These are phyloP conservation scores for Lypha dubia DNA, from an alignment of 2,888 invertebrate genomes.

Conservation along the genomic window DNA sequence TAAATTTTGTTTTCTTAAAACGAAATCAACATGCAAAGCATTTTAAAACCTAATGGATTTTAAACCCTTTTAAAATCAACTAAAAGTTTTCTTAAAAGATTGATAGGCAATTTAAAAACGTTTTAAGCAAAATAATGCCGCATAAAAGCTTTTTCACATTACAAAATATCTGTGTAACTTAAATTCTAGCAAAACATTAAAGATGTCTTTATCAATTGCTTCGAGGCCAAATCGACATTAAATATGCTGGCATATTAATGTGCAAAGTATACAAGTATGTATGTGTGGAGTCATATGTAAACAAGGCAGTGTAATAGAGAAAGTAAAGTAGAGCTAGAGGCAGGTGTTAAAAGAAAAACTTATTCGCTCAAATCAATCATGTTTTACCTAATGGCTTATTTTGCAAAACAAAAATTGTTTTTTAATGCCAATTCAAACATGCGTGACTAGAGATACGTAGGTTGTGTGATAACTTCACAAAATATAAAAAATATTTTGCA, in stretches of 20 bases:
- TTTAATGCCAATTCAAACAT: slow-evolving; percentile 43
- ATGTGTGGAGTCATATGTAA: background rate
- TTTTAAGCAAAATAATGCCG: too few relatives aligned
- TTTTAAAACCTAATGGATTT: too few relatives aligned
- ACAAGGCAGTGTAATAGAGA: background rate
- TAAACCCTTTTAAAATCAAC: too few relatives aligned
- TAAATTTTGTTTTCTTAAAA: too few relatives aligned
- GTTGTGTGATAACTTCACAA: background rate
- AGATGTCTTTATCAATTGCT: too few relatives aligned
- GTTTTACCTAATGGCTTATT: slow-evolving; percentile 49
- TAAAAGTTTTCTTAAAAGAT: too few relatives aligned
- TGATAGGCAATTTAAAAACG: too few relatives aligned
- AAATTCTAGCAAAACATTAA: background rate
- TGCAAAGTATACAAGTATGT: too few relatives aligned
- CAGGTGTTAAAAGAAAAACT: background rate
- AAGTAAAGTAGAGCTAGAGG: background rate
- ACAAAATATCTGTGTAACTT: too few relatives aligned
- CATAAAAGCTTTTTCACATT: too few relatives aligned
- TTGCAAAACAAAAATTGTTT: slow-evolving; percentile 27
- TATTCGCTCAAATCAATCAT: slow-evolving; percentile 56
- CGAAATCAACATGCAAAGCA: too few relatives aligned
- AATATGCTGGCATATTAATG: background rate
- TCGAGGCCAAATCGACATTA: background rate
- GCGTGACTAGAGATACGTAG: background rate
- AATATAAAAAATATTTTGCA: too few relatives aligned